Conservation (phyloP, 1,140 invertebrate genomes). For the Sitophilus oryzae region DNA sequence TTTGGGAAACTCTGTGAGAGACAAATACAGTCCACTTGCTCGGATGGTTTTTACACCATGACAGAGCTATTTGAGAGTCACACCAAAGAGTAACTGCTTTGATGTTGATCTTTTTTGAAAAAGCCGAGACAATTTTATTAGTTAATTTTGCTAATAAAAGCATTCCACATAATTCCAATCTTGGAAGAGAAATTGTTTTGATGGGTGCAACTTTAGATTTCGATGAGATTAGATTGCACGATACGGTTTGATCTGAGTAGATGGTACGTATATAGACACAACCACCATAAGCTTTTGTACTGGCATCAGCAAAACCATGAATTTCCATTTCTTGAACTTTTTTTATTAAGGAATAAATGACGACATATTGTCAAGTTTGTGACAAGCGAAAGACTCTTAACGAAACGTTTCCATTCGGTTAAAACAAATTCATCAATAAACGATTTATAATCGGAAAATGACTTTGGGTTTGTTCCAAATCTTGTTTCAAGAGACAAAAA, state of each 20-base stretch:
- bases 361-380: not conserved
- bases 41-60: slow-evolving; percentile 12
- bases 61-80: slow-evolving; percentile 19
- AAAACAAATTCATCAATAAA: not conserved
- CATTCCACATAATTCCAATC: slow-evolving; percentile 14
- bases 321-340: slow-evolving; percentile 1
- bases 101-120: not conserved
- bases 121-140: not conserved
- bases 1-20: no score
- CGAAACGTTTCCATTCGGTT: not conserved
- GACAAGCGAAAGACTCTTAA: not conserved
- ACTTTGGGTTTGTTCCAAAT: not conserved
- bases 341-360: not conserved
- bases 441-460: not conserved
- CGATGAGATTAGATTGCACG: not conserved
- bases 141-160: slow-evolving; percentile 4
- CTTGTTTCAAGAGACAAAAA: not conserved
- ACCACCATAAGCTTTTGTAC: slow-evolving; percentile 33
- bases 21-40: slow-evolving; percentile 11
- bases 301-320: slow-evolving; percentile 39
- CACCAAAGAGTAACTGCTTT: slow-evolving; percentile 10
- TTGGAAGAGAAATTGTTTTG: slow-evolving; percentile 8
- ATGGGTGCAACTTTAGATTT: slow-evolving; percentile 21
- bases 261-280: slow-evolving; percentile 33
- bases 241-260: slow-evolving; percentile 1